A percentile compares a stretch with the other conserved stretches of the same genome.
Conservation (phyloP, 2,888 invertebrate species). For the Hirudinaria manillensis region DNA sequence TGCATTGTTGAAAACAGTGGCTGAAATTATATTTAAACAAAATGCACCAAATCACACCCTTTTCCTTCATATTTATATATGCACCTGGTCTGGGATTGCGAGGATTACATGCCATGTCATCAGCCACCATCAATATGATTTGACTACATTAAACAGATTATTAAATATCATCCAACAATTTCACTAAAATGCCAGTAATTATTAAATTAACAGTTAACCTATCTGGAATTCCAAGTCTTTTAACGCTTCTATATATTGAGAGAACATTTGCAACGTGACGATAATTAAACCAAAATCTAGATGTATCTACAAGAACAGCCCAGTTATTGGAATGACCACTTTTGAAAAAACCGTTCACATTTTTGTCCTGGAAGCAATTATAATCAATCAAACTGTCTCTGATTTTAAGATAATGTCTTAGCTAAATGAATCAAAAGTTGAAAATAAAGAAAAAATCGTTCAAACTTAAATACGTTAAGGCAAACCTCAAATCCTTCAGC, state of each 20-base stretch:
- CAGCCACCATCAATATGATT: constrained; percentile 97
- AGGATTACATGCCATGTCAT: constrained; percentile 98
- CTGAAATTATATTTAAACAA: constrained; percentile 53
- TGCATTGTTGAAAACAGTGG: constrained; percentile 94
- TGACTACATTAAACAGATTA: constrained; percentile 59
- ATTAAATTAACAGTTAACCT: constrained; percentile 52
- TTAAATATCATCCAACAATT: neutral
- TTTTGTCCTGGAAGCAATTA: constrained; percentile 22
- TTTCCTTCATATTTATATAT: neutral
- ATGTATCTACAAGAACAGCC: constrained; percentile 97
- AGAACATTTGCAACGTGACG: constrained; percentile 97
- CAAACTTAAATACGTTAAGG: neutral
- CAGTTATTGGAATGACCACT: constrained; percentile 88
- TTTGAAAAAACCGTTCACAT: constrained; percentile 44
- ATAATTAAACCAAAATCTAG: constrained; percentile 99
- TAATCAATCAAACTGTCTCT: neutral
- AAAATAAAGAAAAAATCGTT: neutral
- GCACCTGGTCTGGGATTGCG: constrained; percentile 81
- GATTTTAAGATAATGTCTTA: neutral
- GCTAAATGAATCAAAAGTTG: neutral
- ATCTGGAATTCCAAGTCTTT: constrained; percentile 95
- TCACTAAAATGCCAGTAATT: neutral
- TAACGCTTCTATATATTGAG: constrained; percentile 94
- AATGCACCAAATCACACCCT: neutral
- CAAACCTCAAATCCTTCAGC: neutral